Conservation (phyloP, 1,140 invertebrate species). For the Ephestia elutella region DNA sequence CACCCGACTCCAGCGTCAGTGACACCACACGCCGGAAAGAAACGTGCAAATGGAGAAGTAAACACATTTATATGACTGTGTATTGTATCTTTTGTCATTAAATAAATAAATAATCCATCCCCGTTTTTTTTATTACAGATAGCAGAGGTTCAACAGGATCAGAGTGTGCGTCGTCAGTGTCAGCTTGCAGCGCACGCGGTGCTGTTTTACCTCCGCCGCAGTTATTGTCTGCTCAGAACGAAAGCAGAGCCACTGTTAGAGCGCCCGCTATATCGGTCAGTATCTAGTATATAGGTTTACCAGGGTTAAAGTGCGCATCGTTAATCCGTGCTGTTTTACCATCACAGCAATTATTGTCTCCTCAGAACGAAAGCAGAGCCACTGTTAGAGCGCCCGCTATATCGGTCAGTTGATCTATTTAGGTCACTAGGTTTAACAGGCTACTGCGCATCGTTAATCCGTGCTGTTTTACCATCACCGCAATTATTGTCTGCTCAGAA, state of each 20-base stretch:
- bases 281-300: background rate
- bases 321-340: too few relatives aligned
- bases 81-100: too few relatives aligned
- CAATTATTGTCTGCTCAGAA: conserved; percentile 62
- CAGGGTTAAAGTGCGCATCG: too few relatives aligned
- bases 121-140: conserved; percentile 21
- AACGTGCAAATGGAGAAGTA: conserved; percentile 74
- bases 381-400: too few relatives aligned
- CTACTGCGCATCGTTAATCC: too few relatives aligned
- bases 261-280: conserved; percentile 41
- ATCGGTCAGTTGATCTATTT: too few relatives aligned
- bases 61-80: conserved; percentile 6
- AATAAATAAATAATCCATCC: too few relatives aligned
- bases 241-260: conserved; percentile 46
- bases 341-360: too few relatives aligned
- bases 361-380: too few relatives aligned
- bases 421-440: too few relatives aligned
- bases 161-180: conserved; percentile 31
- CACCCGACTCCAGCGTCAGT: conserved; percentile 58
- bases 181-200: conserved; percentile 27
- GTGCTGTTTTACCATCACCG: too few relatives aligned
- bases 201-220: conserved; percentile 51
- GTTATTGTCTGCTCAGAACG: conserved; percentile 60
- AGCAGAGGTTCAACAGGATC: conserved; percentile 63
- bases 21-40: conserved; percentile 74